These are phyloP conservation scores for Bombyx mori DNA, from an alignment of 1,140 invertebrate genomes.

Conservation along the genomic window DNA sequence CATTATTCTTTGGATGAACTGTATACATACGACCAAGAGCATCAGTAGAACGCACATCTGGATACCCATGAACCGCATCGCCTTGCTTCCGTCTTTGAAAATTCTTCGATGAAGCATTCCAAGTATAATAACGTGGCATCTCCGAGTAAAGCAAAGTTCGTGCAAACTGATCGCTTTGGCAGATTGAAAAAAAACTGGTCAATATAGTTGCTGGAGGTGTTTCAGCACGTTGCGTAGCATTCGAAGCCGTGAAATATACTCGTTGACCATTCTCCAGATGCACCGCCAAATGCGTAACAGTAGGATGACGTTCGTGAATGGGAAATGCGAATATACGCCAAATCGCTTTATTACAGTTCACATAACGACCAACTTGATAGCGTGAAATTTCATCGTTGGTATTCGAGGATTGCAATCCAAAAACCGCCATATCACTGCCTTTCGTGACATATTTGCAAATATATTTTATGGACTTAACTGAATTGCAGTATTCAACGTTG, in stretches of 20 bases:
- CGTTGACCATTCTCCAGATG: constrained; percentile 15
- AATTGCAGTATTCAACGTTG: constrained; percentile 1
- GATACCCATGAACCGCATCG: constrained; percentile 1
- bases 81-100: constrained; percentile 6
- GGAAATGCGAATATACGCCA: constrained; percentile 5
- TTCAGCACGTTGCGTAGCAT: constrained; percentile 4
- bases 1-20: constrained; percentile 4
- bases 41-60: constrained; percentile 2
- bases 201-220: constrained; percentile 10
- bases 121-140: constrained; percentile 8
- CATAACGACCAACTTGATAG: constrained; percentile 3
- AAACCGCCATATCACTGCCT: neutral
- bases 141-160: constrained; percentile 6
- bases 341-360: constrained; percentile 1
- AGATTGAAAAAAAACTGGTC: constrained; percentile 4
- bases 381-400: neutral
- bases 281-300: constrained; percentile 9
- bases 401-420: constrained; percentile 12
- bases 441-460: neutral
- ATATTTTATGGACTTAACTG: neutral
- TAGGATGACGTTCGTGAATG: constrained; percentile 1
- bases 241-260: constrained; percentile 9
- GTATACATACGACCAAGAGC: constrained; percentile 3
- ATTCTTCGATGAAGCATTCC: constrained; percentile 4
- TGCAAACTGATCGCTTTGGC: constrained; percentile 5